Percentiles rank a stretch among this genome's conserved stretches.
phyloP scores from a whole-genome alignment of 2,888 invertebrate genomes.

The Malacosoma neustria region DNA sequence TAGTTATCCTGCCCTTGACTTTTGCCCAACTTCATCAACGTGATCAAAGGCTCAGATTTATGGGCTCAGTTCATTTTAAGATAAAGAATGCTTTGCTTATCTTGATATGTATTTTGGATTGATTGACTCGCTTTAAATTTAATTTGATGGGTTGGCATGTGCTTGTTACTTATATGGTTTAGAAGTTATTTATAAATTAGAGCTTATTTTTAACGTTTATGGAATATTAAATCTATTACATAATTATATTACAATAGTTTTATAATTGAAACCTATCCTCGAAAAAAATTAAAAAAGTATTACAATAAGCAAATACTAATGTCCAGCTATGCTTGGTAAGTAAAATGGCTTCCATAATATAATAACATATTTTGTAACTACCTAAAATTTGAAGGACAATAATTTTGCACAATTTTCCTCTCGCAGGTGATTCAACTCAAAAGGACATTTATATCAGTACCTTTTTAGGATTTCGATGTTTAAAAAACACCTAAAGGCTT shows the following conservation, averaged over 20 bases:
- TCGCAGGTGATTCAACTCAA: conserved; percentile 2
- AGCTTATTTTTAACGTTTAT: too few species aligned
- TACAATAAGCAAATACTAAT: background rate
- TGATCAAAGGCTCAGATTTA: conserved; percentile 19
- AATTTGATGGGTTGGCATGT: background rate
- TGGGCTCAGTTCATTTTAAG: background rate
- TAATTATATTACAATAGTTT: too few species aligned
- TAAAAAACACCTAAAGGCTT: conserved; percentile 33
- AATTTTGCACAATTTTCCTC: too few species aligned
- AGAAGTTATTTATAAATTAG: too few species aligned
- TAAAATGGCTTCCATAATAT: background rate
- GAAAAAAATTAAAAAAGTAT: background rate
- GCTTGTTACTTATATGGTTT: too few species aligned
- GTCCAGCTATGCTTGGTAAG: background rate
- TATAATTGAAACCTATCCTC: too few species aligned
- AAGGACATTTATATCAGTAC: conserved; percentile 1
- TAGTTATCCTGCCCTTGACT: conserved; percentile 34
- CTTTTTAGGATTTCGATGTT: conserved; percentile 8
- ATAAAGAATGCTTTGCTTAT: conserved; percentile 1
- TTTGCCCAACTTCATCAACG: conserved; percentile 26
- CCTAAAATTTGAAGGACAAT: too few species aligned
- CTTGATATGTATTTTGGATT: conserved; percentile 1
- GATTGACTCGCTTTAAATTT: background rate
- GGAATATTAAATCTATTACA: too few species aligned
- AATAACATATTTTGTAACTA: conserved; percentile 1